Evolutionary conservation across 2,113 vertebrate genomes (phyloP), one percentile per base, ranked within the genome.

Genomic region (Hypocryptadius cinnamomeus): DNA sequence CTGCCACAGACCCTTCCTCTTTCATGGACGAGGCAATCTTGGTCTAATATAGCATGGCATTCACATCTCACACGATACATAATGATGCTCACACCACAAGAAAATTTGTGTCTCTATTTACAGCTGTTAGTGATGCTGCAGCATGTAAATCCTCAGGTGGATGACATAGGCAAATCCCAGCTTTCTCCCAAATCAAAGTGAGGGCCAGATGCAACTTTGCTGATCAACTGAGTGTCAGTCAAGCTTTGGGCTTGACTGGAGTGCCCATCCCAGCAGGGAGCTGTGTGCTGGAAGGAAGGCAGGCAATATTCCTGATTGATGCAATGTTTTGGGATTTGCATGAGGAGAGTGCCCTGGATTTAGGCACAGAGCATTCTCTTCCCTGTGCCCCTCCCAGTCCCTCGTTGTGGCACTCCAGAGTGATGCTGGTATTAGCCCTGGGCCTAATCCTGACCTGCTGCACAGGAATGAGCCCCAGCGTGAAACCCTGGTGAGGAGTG

Each of bases 351-450:
- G 13, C 24, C 24, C 51, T 31, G 40, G 50, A 18, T 90, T 47
- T 6, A 30, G 66, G 40, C 13, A 37, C 10, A 35, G 61, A 9
- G 11, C 0, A 6, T 2, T 6, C 8, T 31, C 3, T 8, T 7
- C 37, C 4, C 59, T 30, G 37, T 35, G 60, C 47, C 45, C 19
- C 24, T 56, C 39, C 3, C 48, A 19, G 81, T 4, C 40, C 50
- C 5, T 5, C 44, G 3, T 0, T 35, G 35, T 25, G 4, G 19
- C 17, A 25, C 39, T 37, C 35, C 33, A 33, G 47, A 30, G 8
- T 0, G 0, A 5, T 8, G 37, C 4, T 57, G 69, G 33, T 7
- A 2, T 42, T 2, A 60, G 28, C 25, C 30, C 27, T 0, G 3
- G 13, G 18, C 3, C 22, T 15, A 8, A 42, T 2, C 15, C 53